A percentile compares a stretch with the other conserved stretches of the same genome.
phyloP scores from a whole-genome alignment of 1,140 invertebrate species.

The Pseudomyrmex gracilis region DNA sequence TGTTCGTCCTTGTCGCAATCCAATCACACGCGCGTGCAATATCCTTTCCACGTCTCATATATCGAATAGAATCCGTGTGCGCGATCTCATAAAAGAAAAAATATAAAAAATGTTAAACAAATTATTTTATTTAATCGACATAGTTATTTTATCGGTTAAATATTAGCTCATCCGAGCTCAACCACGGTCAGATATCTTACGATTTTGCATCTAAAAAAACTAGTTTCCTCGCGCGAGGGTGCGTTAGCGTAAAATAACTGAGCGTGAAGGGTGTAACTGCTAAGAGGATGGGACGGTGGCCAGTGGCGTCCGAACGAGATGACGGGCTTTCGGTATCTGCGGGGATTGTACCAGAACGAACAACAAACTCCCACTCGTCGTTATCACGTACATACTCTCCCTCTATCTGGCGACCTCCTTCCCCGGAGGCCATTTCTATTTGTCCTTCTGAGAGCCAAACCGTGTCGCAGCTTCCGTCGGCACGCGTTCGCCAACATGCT shows the following conservation, averaged over 20 bases:
- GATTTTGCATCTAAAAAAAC: slow-evolving; percentile 17
- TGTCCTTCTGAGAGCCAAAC: slow-evolving; percentile 84
- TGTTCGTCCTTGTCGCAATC: slow-evolving; percentile 3
- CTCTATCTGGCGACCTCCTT: slow-evolving; percentile 62
- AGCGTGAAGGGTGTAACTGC: slow-evolving; percentile 45
- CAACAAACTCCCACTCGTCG: slow-evolving; percentile 79
- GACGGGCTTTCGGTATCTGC: slow-evolving; percentile 53
- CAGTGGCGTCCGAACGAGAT: slow-evolving; percentile 51
- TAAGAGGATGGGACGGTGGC: slow-evolving; percentile 47
- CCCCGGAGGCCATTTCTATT: slow-evolving; percentile 81
- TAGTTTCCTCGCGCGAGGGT: slow-evolving; percentile 11
- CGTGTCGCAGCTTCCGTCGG: slow-evolving; percentile 81
- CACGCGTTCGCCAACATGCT: slow-evolving; percentile 75
- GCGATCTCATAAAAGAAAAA: no score
- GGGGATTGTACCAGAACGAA: slow-evolving; percentile 61
- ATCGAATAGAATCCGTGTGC: no score
- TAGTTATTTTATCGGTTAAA: neutral
- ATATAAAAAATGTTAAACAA: no score
- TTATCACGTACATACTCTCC: slow-evolving; percentile 78
- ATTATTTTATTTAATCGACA: neutral
- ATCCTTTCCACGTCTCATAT: neutral
- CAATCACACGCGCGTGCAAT: neutral
- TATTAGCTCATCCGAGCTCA: no score
- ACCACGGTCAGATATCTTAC: slow-evolving; percentile 8
- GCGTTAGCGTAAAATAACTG: slow-evolving; percentile 25